Evolutionary conservation across 2,797 vertebrate species (phyloP), one percentile per base, ranked within the genome.

Genomic region (Xenopus petersii): DNA sequence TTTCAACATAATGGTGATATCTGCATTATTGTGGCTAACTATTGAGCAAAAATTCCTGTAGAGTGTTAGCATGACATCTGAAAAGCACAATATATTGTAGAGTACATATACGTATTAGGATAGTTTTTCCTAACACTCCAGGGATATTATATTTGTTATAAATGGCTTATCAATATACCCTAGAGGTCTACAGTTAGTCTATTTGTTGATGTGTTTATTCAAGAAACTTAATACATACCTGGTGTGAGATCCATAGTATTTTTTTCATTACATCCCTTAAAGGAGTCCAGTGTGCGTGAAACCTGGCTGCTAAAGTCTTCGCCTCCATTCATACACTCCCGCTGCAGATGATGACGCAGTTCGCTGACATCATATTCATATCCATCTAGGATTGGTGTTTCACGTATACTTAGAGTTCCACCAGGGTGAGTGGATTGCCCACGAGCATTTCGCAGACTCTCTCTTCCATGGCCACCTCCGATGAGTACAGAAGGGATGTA

Each of bases 401-500:
- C 97, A 0, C 97, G 92, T 87, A 99, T 98, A 88, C 96, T 98
- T 80, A 99, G 94, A 0, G 97, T 98, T 0, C 97, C 96, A 0
- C 96, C 96, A 84, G 95, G 96, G 87, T 96, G 97, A 58, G 96
- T 96, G 26, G 97, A 96, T 83, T 98, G 97, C 75, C 95, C 95
- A 0, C 97, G 92, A 15, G 97, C 95, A 2, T 98, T 98, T 75
- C 97, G 94, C 64, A 99, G 87, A 85, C 98, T 98, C 84, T 99
- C 98, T 2, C 97, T 88, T 15, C 96, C 96, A 2, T 98, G 97
- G 49, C 97, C 95, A 51, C 77, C 77, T 2, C 97, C 95, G 47
- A 99, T 97, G 84, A 99, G 91, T 82, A 98, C 98, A 0, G 98
- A 99, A 0, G 98, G 98, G 84, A 99, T 99, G 89, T 99, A 99